phyloP scores from a whole-genome alignment of 2,888 invertebrate genomes.

The Clivina fossor region DNA sequence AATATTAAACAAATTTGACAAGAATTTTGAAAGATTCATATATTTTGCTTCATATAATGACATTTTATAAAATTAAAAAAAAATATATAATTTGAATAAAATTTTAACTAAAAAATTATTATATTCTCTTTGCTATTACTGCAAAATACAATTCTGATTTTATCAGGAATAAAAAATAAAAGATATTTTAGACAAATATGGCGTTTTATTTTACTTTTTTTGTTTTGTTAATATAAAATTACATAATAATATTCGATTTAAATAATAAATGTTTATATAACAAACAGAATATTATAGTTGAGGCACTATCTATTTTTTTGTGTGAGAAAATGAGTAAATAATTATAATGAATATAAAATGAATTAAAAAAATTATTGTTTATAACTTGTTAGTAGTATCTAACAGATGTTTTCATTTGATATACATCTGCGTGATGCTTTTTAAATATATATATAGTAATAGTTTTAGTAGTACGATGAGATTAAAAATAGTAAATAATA shows the following conservation, averaged over 20 bases:
- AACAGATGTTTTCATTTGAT: slow-evolving; percentile 1
- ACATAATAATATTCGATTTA: slow-evolving; percentile 22
- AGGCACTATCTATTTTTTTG: slow-evolving; percentile 26
- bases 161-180: not conserved
- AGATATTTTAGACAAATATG: slow-evolving; percentile 14
- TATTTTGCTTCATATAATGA: not conserved
- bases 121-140: too few species aligned
- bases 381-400: slow-evolving; percentile 17
- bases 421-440: slow-evolving; percentile 1
- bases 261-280: slow-evolving; percentile 24
- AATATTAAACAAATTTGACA: too few species aligned
- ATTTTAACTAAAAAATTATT: too few species aligned
- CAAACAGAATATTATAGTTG: slow-evolving; percentile 26
- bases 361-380: too few species aligned
- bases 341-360: slow-evolving; percentile 9
- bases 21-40: too few species aligned
- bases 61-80: not conserved
- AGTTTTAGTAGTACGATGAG: slow-evolving; percentile 10
- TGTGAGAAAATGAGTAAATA: slow-evolving; percentile 13
- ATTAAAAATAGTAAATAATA: slow-evolving; percentile 24
- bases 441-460: slow-evolving; percentile 5
- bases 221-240: slow-evolving; percentile 21
- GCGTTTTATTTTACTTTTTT: slow-evolving; percentile 13
- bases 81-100: too few species aligned
- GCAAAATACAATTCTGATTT: not conserved